Base-by-base conservation (phyloP, 2,113 vertebrate genomes). In the Periophthalmodon schlosseri region DNA sequence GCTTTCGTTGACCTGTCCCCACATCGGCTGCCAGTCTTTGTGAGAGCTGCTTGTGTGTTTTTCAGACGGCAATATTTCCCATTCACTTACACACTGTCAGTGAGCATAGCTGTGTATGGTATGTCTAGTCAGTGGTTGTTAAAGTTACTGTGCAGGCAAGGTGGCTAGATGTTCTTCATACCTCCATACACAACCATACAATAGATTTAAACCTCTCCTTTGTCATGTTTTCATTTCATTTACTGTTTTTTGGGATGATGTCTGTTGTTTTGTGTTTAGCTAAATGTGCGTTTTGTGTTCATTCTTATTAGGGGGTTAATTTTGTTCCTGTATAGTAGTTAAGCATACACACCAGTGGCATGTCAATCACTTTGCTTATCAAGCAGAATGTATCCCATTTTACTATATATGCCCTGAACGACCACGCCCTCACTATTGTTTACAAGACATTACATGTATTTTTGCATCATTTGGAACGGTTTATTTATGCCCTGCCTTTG, bases 331-430 rank as follows among this genome's bases (percentile, higher is more conserved):
- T 86, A 78, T 56, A 68, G 57, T 28, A 34, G 86, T 60, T 28
- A 15, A 84, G 76, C 86, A 82, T 78, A 87, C 86, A 87, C 84
- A 84, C 84, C 88, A 86, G 84, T 89, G 89, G 88, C 91, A 91
- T 92, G 91, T 93, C 90, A 87, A 90, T 92, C 87, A 88, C 87
- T 34, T 84, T 88, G 89, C 87, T 91, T 87, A 87, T 84, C 21
- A 47, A 93, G 85, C 87, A 88, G 93, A 93, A 94, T 94, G 94
- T 94, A 93, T 89, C 85, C 86, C 81, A 83, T 92, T 60, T 60
- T 60, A 60, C 57, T 87, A 88, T 24, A 79, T 81, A 87, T 84
- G 80, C 85, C 90, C 89, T 69, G 74, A 81, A 81, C 77, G 67
- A 86, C 73, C 81, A 77, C 87, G 69, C 78, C 85, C 87, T 86